These are phyloP conservation scores for Diceros bicornis DNA, from an alignment of 2,797 vertebrate species.

Conservation along the genomic window DNA sequence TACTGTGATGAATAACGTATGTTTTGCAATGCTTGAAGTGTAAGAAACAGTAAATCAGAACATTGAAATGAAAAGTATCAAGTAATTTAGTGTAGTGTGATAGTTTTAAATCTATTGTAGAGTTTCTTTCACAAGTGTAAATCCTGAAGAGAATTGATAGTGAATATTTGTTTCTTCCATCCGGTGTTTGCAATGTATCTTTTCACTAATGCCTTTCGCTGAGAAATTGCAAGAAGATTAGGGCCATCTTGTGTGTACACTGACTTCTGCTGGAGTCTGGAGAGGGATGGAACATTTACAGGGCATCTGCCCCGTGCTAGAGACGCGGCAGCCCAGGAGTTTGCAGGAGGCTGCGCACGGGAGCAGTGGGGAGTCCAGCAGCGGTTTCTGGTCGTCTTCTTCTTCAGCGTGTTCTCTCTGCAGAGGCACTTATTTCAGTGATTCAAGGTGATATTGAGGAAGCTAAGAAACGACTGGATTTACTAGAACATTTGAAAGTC, in stretches of 20 bases:
- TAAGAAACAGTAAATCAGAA: not conserved
- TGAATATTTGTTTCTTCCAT: not conserved
- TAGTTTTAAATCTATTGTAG: not conserved
- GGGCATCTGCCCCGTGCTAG: not conserved
- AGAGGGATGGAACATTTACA: too few species aligned
- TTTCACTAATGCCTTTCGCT: conserved; percentile 25
- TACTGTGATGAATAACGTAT: not conserved
- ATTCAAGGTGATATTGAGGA: conserved; percentile 96
- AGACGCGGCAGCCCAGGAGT: not conserved
- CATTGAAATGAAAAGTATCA: not conserved
- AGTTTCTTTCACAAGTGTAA: not conserved
- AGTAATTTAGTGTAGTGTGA: not conserved
- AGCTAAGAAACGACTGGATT: conserved; percentile 94
- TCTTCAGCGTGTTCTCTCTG: conserved; percentile 62
- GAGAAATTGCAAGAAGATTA: not conserved
- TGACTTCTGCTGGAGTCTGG: not conserved
- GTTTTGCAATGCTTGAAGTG: not conserved
- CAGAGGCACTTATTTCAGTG: conserved; percentile 95
- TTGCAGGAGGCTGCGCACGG: not conserved
- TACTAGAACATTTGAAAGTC: conserved; percentile 94
- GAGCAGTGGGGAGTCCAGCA: not conserved
- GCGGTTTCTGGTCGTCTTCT: not conserved
- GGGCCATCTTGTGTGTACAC: not conserved
- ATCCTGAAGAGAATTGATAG: not conserved
- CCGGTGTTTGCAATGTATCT: not conserved